Evolutionary conservation across 2,113 vertebrate genomes (phyloP), one percentile per base, ranked within the genome.

Genomic region (Hystrix cristata): DNA sequence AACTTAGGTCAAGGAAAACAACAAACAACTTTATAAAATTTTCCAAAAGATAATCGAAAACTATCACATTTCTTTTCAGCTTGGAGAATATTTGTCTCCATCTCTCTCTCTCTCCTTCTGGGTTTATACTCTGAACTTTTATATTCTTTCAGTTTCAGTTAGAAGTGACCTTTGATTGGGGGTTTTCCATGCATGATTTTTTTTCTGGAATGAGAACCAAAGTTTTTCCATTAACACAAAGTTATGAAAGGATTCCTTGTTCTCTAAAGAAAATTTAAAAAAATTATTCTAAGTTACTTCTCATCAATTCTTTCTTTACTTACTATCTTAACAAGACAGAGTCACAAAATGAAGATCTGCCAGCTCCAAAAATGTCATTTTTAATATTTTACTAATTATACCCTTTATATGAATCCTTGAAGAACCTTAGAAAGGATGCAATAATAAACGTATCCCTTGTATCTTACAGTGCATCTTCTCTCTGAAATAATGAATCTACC

Each of bases 71-170:
- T 71, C 31, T 87, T 62, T 87, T 69, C 27, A 80, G 43, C 15
- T 80, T 87, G 23, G 64, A 94, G 69, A 87, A 95, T 85, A 48
- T 65, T 76, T 71, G 4, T 27, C 81, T 67, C 38, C 38, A 5
- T 27, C 46, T 64, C 38, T 87, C 7, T 14, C n/a, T 10, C 43
- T 76, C 76, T 82, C 55, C 51, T n/a, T 88, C 51, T 88, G 14
- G 25, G 46, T 38, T 29, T 86, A 72, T 15, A 71, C 78, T 95
- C 12, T 14, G 19, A 94, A 92, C 51, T 96, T 64, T 67, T 0
- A 94, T 90, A 91, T 72, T 87, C 97, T 95, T 98, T 96, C 9
- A 57, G 65, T 98, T 97, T 94, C 94, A 92, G 27, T 90, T 94
- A 57, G 93, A 97, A 92, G 21, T 90, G 94, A 98, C 89, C 94